Conservation (phyloP, 2,888 invertebrate genomes). For the Nomada lathburiana region DNA sequence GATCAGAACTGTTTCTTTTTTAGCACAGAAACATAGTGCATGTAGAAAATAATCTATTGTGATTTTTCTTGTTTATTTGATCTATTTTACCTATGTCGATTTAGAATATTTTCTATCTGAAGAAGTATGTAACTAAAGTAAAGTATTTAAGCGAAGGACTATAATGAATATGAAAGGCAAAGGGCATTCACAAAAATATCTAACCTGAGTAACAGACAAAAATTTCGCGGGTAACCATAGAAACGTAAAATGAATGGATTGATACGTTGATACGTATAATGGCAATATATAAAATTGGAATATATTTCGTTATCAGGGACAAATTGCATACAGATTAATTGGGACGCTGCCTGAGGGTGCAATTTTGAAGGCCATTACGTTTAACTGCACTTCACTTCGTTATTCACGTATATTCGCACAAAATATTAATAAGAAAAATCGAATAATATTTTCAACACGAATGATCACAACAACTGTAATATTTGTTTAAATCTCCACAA, state of each 20-base stretch:
- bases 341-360: slow-evolving; percentile 1
- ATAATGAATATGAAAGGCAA: no score
- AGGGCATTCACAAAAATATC: no score
- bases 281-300: neutral
- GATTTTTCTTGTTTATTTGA: no score
- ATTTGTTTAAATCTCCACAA: neutral
- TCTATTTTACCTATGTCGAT: no score
- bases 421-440: neutral
- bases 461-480: neutral
- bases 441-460: neutral
- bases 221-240: no score
- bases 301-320: slow-evolving; percentile 1
- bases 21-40: no score
- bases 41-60: no score
- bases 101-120: no score
- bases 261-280: neutral
- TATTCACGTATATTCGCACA: neutral
- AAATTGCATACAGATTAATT: slow-evolving; percentile 4
- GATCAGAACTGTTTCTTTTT: no score
- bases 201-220: no score
- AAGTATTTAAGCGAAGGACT: no score
- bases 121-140: no score
- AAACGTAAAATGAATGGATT: neutral
- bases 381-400: neutral
- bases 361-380: neutral